Evolutionary conservation across 2,113 vertebrate species (phyloP).

Genomic region (Gopherus flavomarginatus): DNA sequence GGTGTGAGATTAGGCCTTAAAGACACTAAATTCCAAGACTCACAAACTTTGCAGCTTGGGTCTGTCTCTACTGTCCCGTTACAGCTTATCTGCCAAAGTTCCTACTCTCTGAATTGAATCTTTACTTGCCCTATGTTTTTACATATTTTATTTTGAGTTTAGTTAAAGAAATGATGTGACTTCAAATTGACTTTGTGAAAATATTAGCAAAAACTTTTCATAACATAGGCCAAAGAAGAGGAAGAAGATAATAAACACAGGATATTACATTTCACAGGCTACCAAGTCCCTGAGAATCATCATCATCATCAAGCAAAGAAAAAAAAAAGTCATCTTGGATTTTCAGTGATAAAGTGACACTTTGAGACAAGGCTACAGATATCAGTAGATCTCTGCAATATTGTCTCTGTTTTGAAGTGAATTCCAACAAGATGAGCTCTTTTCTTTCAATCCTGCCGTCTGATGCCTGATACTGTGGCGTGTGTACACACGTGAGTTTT

Average conservation of each 20-base stretch:
- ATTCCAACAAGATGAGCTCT: not conserved
- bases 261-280: slow-evolving; percentile 36
- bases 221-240: not conserved
- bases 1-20: not conserved
- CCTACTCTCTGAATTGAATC: not conserved
- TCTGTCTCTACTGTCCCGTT: not conserved
- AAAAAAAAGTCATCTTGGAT: not conserved
- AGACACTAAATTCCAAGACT: not conserved
- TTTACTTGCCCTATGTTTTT: not conserved
- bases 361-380: not conserved
- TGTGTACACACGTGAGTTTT: rapidly evolving
- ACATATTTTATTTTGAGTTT: not conserved
- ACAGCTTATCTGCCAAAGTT: rapidly evolving
- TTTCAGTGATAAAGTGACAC: not conserved
- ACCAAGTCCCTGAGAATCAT: not conserved
- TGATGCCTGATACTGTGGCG: not conserved
- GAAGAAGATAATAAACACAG: slow-evolving; percentile 5
- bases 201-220: not conserved
- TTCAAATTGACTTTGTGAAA: slow-evolving; percentile 15
- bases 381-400: not conserved
- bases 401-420: not conserved
- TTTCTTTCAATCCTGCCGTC: not conserved
- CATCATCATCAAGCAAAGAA: not conserved
- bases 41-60: not conserved
- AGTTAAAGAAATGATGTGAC: not conserved